Base-by-base conservation (phyloP, 1,140 invertebrate species). In the Condylostylus longicornis region DNA sequence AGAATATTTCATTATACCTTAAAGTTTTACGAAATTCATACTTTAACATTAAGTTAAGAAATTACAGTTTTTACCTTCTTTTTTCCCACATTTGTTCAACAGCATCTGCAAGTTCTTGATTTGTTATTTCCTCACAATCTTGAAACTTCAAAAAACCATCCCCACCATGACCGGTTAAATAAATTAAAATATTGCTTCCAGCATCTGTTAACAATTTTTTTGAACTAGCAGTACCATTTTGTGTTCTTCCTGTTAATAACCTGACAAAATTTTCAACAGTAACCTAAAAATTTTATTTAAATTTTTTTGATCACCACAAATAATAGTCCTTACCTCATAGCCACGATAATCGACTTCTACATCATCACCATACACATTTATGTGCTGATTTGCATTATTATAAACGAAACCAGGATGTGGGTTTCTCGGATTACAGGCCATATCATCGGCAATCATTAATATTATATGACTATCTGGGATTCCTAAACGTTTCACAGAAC, bases 81-180 rank as follows among this genome's bases (percentile, higher is more conserved):
- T 97, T 97, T 51, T 98, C 88, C 85, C 90, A 96, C 96, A 99
- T 99, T 66, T 98, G 94, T 61, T 99, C 90, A 42, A 99, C 74
- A 19, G 95, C 94, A 75, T 99, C 93, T 13, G 91, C 94, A 44
- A 99, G 66, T 58, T 99, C 96, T 52, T 95, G 83, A 64, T 86
- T 95, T n/a, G 94, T 98, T 9, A 99, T 88, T 68, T 99, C 96
- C 62, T 98, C 93, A 2, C 91, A 87, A 65, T 99, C 96, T 70
- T 98, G 96, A 59, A 99, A 99, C 63, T 99, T 99, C 0, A 99
- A 65, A 58, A 99, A 99, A 0, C 94, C 94, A 70, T 98, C 94
- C 21, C 95, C 96, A 13, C 96, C 96, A 67, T 99, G 96, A 0
- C 94, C 91, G 42, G 81, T 86, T 50, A 99, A 74, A 63, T 98